Base-by-base conservation (phyloP, 2,888 invertebrate genomes). In the Temnothorax rugatulus region DNA sequence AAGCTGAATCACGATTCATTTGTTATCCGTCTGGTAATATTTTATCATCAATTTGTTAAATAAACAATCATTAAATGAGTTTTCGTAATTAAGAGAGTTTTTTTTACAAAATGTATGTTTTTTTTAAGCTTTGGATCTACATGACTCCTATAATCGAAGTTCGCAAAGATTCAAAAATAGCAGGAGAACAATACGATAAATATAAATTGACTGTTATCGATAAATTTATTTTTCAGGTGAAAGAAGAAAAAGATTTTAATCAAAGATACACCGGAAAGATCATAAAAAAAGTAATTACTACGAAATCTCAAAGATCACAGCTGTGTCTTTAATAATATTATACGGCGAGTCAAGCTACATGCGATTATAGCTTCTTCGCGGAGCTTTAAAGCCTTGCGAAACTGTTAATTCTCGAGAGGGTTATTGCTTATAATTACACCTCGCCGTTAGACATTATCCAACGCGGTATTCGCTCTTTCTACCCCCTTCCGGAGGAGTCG, bases 351-450 rank as follows among this genome's bases (percentile, higher is more conserved):
- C 47, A 50, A 47, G 34, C 34, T 8, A 21, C 38, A 9, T 25
- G n/a, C 25, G 18, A 29, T 18, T 50, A 50, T 1, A 25, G 34
- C n/a, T 47, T 29, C 41, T 41, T 13, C 25, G 15, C 29, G 29
- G 29, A 21, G 41, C 74, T 79, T 79, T 47, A 79, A 76, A 77
- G 75, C 18, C 57, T 81, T 47, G 21, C 47, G 38, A 59, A 59
- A 50, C 59, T 81, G 34, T 74, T 81, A 74, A 81, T 79, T 41
- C 84, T 63, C 83, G 54, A 69, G 69, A 50, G 83, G 41, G 75
- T 69, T 73, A 86, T 82, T 75, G 83, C 77, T 88, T 83, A 83
- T 83, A 86, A 88, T 88, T 85, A 88, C 69, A 64, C 59, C 38
- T 74, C 66, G 7, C 41, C 63, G 73, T 61, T 61, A 76, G 61